Conservation (phyloP, 2,888 invertebrate species). For the Steinernema scapterisci region DNA sequence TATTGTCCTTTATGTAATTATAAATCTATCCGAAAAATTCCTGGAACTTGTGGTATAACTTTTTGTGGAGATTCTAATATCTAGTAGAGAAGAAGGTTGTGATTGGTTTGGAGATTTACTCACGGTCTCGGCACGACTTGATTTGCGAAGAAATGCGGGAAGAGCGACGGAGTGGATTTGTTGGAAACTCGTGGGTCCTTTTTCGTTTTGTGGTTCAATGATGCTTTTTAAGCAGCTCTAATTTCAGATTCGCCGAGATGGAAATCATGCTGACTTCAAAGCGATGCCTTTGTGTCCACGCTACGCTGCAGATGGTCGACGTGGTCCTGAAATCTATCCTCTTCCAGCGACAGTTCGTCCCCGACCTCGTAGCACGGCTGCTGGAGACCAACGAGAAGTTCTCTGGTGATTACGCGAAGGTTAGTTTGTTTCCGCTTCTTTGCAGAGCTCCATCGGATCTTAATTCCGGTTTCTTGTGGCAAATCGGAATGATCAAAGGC, state of each 20-base stretch:
- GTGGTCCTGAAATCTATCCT: constrained; percentile 42
- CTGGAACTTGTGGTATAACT: too few relatives aligned
- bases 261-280: constrained; percentile 28
- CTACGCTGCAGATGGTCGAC: constrained; percentile 40
- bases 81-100: background rate
- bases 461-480: background rate
- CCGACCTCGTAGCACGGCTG: constrained; percentile 38
- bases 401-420: background rate
- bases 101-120: background rate
- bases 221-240: too few relatives aligned
- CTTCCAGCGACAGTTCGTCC: constrained; percentile 42
- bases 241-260: background rate
- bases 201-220: too few relatives aligned
- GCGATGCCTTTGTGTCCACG: constrained; percentile 45
- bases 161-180: too few relatives aligned
- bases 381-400: constrained; percentile 35
- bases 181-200: background rate
- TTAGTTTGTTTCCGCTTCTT: background rate
- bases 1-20: background rate
- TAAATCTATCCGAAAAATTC: too few relatives aligned
- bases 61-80: background rate
- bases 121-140: background rate
- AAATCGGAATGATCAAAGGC: too few relatives aligned
- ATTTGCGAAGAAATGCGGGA: background rate
- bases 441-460: too few relatives aligned